Evolutionary conservation across 2,797 vertebrate species (phyloP), one percentile per base, ranked within the genome.

Genomic region (Neostethus bicornis): DNA sequence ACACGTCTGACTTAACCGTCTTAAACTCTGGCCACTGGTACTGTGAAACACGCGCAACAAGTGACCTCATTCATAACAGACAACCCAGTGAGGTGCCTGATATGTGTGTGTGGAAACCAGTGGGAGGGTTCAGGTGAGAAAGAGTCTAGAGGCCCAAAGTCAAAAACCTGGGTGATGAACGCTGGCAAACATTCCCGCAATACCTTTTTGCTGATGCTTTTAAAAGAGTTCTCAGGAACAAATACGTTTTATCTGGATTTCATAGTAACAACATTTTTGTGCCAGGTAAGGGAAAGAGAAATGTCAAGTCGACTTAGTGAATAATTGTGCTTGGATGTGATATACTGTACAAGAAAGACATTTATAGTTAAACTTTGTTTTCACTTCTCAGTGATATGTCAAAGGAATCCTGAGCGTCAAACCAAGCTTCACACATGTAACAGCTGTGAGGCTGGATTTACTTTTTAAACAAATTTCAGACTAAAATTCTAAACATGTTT

Each of bases 131-230:
- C 76, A 76, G 76, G 74, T 81, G 61, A 70, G 48, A 59, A 32
- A 67, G 53, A 71, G 77, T 56, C 19, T 7, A 45, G 66, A 72
- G 74, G 70, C 60, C 70, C 50, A 16, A 34, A 29, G 16, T 55
- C 11, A 41, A 55, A 64, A 25, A 7, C 51, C 38, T 58, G 45
- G 69, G 44, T 66, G 77, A 80, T 81, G 45, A 75, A 79, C 43
- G 8, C 66, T 62, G 50, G 53, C 71, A 75, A 56, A 82, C 78
- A 83, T 83, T 83, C 72, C 47, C 41, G 1, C 28, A 35, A 56
- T 84, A 75, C 68, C 26, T 80, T 39, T 13, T 14, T 28, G 25
- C 23, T 32, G 47, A 66, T 55, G 0, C 4, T 29, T 51, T 62
- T 4, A 56, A 32, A 44, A 23, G 13, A 3, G 13, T 21, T 34